These are phyloP conservation scores for Cebidichthys violaceus DNA, from an alignment of 2,113 vertebrate genomes.

Conservation along the genomic window DNA sequence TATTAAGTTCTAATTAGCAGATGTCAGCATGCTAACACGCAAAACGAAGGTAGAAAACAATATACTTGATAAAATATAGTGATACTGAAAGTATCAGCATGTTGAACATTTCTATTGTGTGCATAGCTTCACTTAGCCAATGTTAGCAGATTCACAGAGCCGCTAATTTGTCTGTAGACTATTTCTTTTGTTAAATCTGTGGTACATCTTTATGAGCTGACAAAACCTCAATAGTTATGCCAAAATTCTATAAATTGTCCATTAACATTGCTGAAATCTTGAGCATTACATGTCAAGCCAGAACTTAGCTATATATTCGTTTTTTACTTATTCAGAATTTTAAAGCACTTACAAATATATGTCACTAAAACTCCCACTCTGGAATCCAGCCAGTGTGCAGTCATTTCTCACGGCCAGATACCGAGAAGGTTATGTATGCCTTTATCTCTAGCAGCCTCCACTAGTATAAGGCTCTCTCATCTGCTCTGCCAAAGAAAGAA, in stretches of 20 bases:
- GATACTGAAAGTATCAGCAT: neutral
- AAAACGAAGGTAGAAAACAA: neutral
- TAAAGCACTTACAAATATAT: neutral
- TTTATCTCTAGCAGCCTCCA: constrained; percentile 25
- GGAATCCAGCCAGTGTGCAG: neutral
- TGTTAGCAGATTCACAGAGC: neutral
- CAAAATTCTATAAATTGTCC: neutral
- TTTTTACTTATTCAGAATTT: neutral
- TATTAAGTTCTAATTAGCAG: neutral
- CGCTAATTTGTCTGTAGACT: too few species aligned
- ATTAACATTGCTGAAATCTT: neutral
- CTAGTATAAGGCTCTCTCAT: neutral
- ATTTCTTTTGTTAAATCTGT: neutral
- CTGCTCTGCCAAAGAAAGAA: constrained; percentile 1
- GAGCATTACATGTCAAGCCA: neutral
- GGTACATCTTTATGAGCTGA: neutral
- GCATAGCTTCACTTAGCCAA: neutral
- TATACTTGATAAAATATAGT: too few species aligned
- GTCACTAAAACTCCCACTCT: neutral
- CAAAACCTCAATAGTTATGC: neutral
- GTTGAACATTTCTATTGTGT: neutral
- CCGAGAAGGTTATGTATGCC: neutral
- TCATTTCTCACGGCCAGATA: constrained; percentile 7
- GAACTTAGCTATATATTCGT: too few species aligned
- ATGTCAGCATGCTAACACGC: neutral